Evolutionary conservation across 2,888 invertebrate genomes (phyloP).

Genomic region (Orthonevra nobilis): DNA sequence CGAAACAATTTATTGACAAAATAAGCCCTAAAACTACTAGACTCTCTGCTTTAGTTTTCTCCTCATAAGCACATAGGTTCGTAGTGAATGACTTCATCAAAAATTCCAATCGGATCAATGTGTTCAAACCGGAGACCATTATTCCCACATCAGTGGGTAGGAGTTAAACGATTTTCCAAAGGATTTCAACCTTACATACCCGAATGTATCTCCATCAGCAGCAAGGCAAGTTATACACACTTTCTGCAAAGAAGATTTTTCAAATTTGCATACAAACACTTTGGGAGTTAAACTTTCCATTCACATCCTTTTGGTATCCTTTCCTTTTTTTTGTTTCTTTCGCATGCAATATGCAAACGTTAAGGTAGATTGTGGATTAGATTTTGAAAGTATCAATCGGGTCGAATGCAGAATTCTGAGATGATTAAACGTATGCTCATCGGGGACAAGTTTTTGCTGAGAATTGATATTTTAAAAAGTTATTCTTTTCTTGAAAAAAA

Average conservation of each 20-base stretch:
- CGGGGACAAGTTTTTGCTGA: not conserved
- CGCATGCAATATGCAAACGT: not conserved
- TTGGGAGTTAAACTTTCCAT: slow-evolving; percentile 15
- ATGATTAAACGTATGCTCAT: slow-evolving; percentile 16
- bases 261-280: slow-evolving; percentile 47
- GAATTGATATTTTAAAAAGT: slow-evolving; percentile 10
- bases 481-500: too few species aligned
- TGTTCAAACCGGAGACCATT: slow-evolving; percentile 6
- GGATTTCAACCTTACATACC: slow-evolving; percentile 25
- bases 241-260: not conserved
- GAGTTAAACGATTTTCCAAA: slow-evolving; percentile 10
- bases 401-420: slow-evolving; percentile 17
- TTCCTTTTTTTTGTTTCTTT: too few species aligned
- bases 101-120: slow-evolving; percentile 35
- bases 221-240: not conserved
- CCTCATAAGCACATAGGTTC: not conserved
- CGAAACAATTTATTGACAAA: too few species aligned
- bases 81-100: slow-evolving; percentile 14
- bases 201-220: slow-evolving; percentile 16
- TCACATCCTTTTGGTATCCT: too few species aligned
- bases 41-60: not conserved
- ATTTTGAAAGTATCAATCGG: slow-evolving; percentile 24
- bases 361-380: slow-evolving; percentile 6
- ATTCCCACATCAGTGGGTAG: slow-evolving; percentile 32
- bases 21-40: not conserved